A percentile compares a stretch with the other conserved stretches of the same genome.
Evolutionary conservation across 2,113 vertebrate genomes (phyloP).

Genomic region (Gavia stellata): DNA sequence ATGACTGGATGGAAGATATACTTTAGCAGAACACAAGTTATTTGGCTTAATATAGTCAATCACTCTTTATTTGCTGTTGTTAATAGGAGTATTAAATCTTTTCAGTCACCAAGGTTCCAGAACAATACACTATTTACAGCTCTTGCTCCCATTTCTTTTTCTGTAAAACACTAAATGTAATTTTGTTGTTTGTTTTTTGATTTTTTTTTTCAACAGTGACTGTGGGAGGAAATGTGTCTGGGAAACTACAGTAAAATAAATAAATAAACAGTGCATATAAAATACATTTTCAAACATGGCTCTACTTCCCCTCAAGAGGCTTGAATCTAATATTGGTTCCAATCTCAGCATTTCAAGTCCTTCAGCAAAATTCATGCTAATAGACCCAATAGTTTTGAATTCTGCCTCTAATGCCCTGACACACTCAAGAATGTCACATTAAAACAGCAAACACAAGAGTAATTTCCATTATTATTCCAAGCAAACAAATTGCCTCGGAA

Average conservation of each 20-base stretch:
- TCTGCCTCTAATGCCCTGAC: neutral
- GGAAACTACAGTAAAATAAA: neutral
- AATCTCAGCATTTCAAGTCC: neutral
- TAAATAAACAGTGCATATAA: neutral
- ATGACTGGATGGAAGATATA: neutral
- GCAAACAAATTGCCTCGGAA: neutral
- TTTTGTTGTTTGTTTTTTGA: neutral
- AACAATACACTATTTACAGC: neutral
- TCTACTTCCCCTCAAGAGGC: neutral
- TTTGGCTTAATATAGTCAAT: neutral
- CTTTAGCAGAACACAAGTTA: neutral
- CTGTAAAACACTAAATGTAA: neutral
- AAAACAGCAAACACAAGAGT: neutral
- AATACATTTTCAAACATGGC: neutral
- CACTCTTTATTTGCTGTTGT: neutral
- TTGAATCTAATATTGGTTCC: constrained; percentile 22
- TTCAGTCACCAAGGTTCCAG: neutral
- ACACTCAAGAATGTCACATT: neutral
- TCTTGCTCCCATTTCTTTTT: neutral
- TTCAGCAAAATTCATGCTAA: constrained; percentile 33
- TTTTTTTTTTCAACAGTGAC: neutral
- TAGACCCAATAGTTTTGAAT: neutral
- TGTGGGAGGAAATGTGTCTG: neutral
- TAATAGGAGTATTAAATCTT: constrained; percentile 31
- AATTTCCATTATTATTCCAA: constrained; percentile 5